Evolutionary conservation across 1,140 invertebrate species (phyloP).

Genomic region (Drosophila truncata): DNA sequence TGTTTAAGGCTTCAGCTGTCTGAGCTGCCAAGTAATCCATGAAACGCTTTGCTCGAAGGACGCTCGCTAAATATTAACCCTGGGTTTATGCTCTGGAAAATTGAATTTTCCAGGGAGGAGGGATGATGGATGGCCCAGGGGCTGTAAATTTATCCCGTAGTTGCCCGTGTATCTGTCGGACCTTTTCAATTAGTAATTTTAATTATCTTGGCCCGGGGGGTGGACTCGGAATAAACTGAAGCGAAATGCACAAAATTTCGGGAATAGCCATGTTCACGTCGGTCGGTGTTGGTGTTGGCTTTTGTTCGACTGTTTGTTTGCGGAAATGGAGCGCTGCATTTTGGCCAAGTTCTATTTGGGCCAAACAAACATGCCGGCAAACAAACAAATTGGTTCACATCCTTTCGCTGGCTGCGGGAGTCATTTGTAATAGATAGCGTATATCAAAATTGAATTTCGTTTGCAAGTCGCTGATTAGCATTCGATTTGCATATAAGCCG

Average conservation of each 20-base stretch:
- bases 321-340: slow-evolving; percentile 63
- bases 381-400: slow-evolving; percentile 19
- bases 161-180: slow-evolving; percentile 9
- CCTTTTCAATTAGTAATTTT: slow-evolving; percentile 71
- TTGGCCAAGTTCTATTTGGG: slow-evolving; percentile 52
- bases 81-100: slow-evolving; percentile 28
- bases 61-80: slow-evolving; percentile 27
- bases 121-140: slow-evolving; percentile 26
- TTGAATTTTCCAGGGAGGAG: slow-evolving; percentile 26
- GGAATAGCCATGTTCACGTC: background rate
- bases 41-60: slow-evolving; percentile 10
- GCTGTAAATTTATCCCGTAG: background rate
- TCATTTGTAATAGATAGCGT: slow-evolving; percentile 38
- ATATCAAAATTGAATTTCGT: slow-evolving; percentile 37
- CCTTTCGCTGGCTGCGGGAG: slow-evolving; percentile 4
- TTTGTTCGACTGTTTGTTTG: slow-evolving; percentile 53
- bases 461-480: slow-evolving; percentile 34
- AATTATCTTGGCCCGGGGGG: slow-evolving; percentile 33
- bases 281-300: slow-evolving; percentile 8
- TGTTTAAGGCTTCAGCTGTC: slow-evolving; percentile 23
- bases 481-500: slow-evolving; percentile 38
- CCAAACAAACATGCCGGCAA: slow-evolving; percentile 49
- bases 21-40: slow-evolving; percentile 28
- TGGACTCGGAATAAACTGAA: background rate
- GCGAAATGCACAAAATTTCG: slow-evolving; percentile 40